Conservation (phyloP, 2,797 vertebrate genomes). For the Spinus pinus region DNA sequence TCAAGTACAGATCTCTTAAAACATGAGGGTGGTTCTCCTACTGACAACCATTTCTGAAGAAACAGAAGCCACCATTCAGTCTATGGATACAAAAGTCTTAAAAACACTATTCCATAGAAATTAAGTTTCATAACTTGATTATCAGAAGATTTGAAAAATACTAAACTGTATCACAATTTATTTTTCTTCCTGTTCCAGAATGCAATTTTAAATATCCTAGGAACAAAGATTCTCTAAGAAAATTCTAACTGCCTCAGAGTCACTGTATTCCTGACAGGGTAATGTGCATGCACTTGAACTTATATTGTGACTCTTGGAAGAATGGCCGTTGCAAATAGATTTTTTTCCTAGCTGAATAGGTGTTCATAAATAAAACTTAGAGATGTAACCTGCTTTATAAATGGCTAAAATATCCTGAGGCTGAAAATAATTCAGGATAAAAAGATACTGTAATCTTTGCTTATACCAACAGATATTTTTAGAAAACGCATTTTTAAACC, state of each 20-base stretch:
- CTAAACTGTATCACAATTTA: background rate
- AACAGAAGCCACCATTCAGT: background rate
- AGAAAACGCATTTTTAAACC: background rate
- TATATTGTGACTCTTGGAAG: background rate
- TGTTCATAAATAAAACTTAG: background rate
- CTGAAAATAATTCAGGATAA: background rate
- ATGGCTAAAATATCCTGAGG: background rate
- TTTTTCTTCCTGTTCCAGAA: background rate
- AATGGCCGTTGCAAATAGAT: background rate
- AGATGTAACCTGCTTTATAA: background rate
- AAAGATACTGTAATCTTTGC: background rate
- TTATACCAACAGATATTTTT: background rate
- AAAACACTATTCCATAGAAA: background rate
- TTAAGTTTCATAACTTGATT: background rate
- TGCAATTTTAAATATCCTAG: background rate
- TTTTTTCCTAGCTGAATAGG: background rate
- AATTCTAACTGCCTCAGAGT: background rate
- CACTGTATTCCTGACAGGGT: background rate
- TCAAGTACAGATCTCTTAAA: background rate
- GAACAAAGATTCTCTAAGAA: background rate
- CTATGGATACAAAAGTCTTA: background rate
- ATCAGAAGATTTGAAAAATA: background rate
- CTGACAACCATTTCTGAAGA: background rate
- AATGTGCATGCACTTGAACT: background rate
- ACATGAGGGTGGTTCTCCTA: background rate